Evolutionary conservation across 2,797 vertebrate species (phyloP).

Genomic region (Melanotaenia nigrans): DNA sequence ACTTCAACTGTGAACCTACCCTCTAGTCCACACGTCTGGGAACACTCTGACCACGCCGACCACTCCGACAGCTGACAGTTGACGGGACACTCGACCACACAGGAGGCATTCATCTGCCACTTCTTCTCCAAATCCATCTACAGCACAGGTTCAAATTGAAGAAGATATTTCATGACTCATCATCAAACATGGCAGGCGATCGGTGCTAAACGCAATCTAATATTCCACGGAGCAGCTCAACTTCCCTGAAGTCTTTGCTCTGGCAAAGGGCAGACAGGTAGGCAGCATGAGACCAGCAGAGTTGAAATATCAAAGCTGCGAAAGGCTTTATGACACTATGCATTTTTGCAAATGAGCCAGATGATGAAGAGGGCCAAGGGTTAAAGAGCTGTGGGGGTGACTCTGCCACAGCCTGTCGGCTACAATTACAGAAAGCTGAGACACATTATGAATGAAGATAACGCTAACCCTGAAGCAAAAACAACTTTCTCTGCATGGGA

Average conservation of each 20-base stretch:
- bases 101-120: constrained; percentile 95
- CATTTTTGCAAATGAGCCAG: constrained; percentile 64
- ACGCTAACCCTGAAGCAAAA: constrained; percentile 60
- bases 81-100: constrained; percentile 94
- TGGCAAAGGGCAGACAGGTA: constrained; percentile 18
- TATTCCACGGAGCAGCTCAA: constrained; percentile 25
- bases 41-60: constrained; percentile 94
- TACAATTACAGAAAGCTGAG: constrained; percentile 70
- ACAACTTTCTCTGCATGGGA: constrained; percentile 47
- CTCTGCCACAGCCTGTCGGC: constrained; percentile 62
- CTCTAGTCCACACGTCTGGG: constrained; percentile 91
- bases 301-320: constrained; percentile 24
- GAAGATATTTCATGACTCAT: neutral
- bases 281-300: constrained; percentile 27
- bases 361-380: constrained; percentile 64
- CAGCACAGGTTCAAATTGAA: constrained; percentile 10
- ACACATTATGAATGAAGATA: constrained; percentile 69
- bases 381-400: constrained; percentile 66
- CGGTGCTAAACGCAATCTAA: constrained; percentile 22
- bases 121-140: constrained; percentile 89
- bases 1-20: constrained; percentile 75
- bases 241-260: constrained; percentile 60
- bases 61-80: constrained; percentile 97
- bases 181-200: neutral
- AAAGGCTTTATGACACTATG: constrained; percentile 48